Conservation (phyloP, 2,888 invertebrate genomes). For the Drosophila suboccidentalis region DNA sequence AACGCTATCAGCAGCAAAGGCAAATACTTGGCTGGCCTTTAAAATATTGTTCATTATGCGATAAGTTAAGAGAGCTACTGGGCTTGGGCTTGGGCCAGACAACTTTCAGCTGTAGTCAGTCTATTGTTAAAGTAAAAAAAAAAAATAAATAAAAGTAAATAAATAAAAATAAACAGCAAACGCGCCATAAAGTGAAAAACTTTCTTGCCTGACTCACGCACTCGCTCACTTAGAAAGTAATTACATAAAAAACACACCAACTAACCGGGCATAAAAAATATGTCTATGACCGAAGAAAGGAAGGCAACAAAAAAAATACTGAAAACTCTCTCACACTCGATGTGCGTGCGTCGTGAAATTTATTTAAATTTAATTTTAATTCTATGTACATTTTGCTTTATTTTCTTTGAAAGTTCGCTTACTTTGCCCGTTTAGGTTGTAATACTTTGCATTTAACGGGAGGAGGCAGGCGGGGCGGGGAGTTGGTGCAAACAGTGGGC, state of each 20-base stretch:
- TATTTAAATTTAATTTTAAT: slow-evolving; percentile 79
- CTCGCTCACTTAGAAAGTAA: slow-evolving; percentile 72
- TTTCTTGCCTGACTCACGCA: slow-evolving; percentile 74
- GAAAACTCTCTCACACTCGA: slow-evolving; percentile 41
- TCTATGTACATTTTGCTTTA: slow-evolving; percentile 55
- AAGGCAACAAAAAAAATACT: slow-evolving; percentile 5
- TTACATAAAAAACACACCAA: slow-evolving; percentile 68
- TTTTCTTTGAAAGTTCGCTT: slow-evolving; percentile 21
- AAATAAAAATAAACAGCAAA: slow-evolving; percentile 30
- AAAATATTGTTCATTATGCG: slow-evolving; percentile 52
- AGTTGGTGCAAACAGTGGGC: neutral
- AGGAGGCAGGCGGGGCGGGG: neutral
- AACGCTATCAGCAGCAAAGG: slow-evolving; percentile 51
- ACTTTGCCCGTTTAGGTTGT: slow-evolving; percentile 31
- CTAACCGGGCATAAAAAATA: slow-evolving; percentile 25
- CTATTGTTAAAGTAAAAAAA: slow-evolving; percentile 12
- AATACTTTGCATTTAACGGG: slow-evolving; percentile 16
- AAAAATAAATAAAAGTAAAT: slow-evolving; percentile 19
- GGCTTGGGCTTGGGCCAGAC: slow-evolving; percentile 36
- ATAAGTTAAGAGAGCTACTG: slow-evolving; percentile 59
- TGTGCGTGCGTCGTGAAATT: slow-evolving; percentile 71
- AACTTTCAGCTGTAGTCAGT: slow-evolving; percentile 49
- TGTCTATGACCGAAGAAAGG: slow-evolving; percentile 11
- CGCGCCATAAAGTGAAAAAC: slow-evolving; percentile 68
- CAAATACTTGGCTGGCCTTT: slow-evolving; percentile 31